Base-by-base conservation (phyloP, 2,797 vertebrate species). In the Hyperoplus lanceolatus region DNA sequence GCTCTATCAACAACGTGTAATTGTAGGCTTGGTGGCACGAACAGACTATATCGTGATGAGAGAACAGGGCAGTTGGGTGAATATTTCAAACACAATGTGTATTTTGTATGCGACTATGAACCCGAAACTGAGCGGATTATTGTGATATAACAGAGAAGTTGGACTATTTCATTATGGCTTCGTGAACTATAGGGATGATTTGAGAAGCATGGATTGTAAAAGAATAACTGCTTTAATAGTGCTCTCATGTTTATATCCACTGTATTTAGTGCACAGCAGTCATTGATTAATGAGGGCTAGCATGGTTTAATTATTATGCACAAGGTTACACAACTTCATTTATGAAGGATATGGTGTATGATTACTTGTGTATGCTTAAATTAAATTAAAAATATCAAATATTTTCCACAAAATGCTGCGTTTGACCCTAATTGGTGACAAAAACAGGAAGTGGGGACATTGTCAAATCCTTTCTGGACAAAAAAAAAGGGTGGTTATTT, bases 341-440 rank as follows among this genome's bases (percentile, higher is more conserved):
- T 77, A 85, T 83, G 82, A 87, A 92, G 90, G 91, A 80, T 74
- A 88, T 64, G 75, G 90, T 93, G 91, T 93, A 90, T 90, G 91
- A 88, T 91, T 88, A 91, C 90, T 94, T 93, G 91, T 94, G 91
- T 93, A 92, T 94, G 93, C 91, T 90, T 91, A 72, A 92, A 93
- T 90, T 78, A 83, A 94, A 92, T 83, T 75, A 91, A 87, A 87
- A 66, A 29, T 71, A 82, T 83, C 1, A 11, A 85, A 86, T 85
- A 77, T 94, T 94, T 95, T 94, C 81, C 83, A 91, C 65, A 79
- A 88, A 61, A 41, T 4, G 49, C 13, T 68, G 64, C 41, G 49
- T 83, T 53, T 84, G 43, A 42, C 75, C 42, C 74, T 50, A 61
- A 76, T 39, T 81, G 9, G n/a, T 15, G 18, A 46, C 5, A n/a